Base-by-base conservation (phyloP, 2,888 invertebrate genomes). In the Atherix ibis region DNA sequence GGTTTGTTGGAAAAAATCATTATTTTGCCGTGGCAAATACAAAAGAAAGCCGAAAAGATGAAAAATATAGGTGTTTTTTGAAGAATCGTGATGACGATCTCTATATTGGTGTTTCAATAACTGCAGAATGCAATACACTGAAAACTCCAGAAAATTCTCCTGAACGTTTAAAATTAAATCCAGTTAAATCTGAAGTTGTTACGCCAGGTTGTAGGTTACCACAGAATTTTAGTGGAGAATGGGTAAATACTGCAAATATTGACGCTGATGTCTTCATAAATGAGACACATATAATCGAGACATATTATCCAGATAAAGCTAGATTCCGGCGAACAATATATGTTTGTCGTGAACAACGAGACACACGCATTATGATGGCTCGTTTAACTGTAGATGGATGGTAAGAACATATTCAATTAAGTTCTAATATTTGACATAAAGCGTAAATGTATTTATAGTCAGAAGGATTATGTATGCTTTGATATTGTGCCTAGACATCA, bases 21-120 rank as follows among this genome's bases (percentile, higher is more conserved):
- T 95, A 82, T 58, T 92, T 95, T 61, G 95, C 91, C 35, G 89
- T 94, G n/a, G 88, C 88, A 5, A 94, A 95, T 53, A 89, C 91
- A 0, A 91, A 92, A 49, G 91, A 94, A 58, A 91, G 92, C 5
- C 74, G 92, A 48, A 84, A 84, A 57, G 89, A 95, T 58, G 91
- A 94, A 56, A 84, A 84, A 51, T 95, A 89, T 56, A 71, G 94
- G 26, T 95, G 95, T 54, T 88, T 95, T 58, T 64, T 92, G 30
- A 87, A 87, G 53, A 91, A 92, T 70, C 73, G 91, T 50, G 91
- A 92, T 56, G 91, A 92, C 51, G 91, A 91, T 62, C 65, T 88
- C 15, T 91, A 79, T 47, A 75, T 92, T 49, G 89, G 91, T 44
- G 87, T 84, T 2, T 91, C 91, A 1, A 89, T 89, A 31, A 91